These are phyloP conservation scores for Volucella inanis DNA, from an alignment of 2,888 invertebrate species.

Conservation along the genomic window DNA sequence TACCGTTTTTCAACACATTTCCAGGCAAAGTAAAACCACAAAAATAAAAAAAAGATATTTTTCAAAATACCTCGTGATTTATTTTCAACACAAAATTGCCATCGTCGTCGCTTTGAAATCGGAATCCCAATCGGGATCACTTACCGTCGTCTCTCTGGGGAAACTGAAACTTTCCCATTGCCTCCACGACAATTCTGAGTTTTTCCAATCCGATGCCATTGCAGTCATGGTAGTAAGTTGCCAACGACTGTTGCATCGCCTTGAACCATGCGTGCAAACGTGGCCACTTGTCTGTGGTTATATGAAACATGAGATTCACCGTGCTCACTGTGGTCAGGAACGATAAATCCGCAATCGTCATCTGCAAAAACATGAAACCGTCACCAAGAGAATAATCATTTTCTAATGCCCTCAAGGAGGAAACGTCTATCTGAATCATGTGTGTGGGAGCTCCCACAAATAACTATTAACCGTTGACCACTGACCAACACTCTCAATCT, in stretches of 20 bases:
- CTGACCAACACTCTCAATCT: background rate
- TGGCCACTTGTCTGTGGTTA: constrained; percentile 81
- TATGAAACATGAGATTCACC: constrained; percentile 83
- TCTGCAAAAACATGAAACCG: constrained; percentile 75
- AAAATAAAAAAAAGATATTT: no score
- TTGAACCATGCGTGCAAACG: constrained; percentile 79
- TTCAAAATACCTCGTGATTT: no score
- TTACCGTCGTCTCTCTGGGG: constrained; percentile 63
- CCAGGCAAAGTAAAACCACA: no score
- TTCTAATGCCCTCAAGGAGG: background rate
- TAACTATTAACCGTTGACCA: no score
- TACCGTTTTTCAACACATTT: no score
- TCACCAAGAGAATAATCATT: constrained; percentile 15
- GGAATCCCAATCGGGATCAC: background rate
- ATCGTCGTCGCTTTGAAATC: no score
- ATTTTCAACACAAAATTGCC: no score
- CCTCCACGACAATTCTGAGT: constrained; percentile 77
- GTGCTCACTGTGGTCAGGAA: constrained; percentile 83
- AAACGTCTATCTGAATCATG: constrained; percentile 1
- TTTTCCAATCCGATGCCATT: constrained; percentile 80
- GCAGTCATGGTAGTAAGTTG: constrained; percentile 76
- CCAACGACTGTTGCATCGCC: constrained; percentile 79
- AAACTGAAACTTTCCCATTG: constrained; percentile 80
- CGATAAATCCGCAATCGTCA: constrained; percentile 83
- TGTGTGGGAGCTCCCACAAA: constrained; percentile 1